Base-by-base conservation (phyloP, 2,797 vertebrate genomes). In the Selene dorsalis region DNA sequence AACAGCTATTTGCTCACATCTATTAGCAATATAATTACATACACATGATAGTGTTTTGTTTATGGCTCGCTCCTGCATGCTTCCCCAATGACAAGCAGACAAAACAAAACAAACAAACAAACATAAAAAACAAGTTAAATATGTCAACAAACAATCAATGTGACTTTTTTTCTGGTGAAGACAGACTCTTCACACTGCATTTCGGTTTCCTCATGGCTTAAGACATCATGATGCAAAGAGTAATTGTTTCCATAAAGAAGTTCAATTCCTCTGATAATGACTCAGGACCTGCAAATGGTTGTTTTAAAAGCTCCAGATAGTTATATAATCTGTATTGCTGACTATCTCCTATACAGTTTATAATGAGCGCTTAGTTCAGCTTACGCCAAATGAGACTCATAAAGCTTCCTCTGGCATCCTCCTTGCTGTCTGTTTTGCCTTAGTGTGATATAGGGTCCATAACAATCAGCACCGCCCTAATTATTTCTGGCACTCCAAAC, bases 401-500 rank as follows among this genome's bases (percentile, higher is more conserved):
- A 91, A 91, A 91, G 86, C 80, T 87, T 88, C 84, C 84, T 76
- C 75, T 91, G 91, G 91, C 91, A 85, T 79, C 83, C 76, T 90
- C 69, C 77, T 87, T 88, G 84, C 92, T 87, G 92, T 92, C 93
- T 94, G 88, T 88, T 92, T 93, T 87, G 89, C 88, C 90, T 92
- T 84, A 84, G 88, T 89, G 85, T 91, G 87, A 91, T 92, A 92
- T 84, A 84, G 83, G 79, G 78, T 93, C 90, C 92, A 91, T 93
- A 93, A 94, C 89, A 94, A 95, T 94, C 93, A 93, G 91, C 86
- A 87, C 91, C 75, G 84, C 87, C 89, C 93, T 95, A 94, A 95
- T 95, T 95, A 95, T 93, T 93, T 94, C 91, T 94, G 92, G 93
- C 93, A 94, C 89, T 93, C 75, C 68, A 79, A 92, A 92, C 85